Evolutionary conservation across 1,140 invertebrate species (phyloP).

Genomic region (Metaphire vulgaris): DNA sequence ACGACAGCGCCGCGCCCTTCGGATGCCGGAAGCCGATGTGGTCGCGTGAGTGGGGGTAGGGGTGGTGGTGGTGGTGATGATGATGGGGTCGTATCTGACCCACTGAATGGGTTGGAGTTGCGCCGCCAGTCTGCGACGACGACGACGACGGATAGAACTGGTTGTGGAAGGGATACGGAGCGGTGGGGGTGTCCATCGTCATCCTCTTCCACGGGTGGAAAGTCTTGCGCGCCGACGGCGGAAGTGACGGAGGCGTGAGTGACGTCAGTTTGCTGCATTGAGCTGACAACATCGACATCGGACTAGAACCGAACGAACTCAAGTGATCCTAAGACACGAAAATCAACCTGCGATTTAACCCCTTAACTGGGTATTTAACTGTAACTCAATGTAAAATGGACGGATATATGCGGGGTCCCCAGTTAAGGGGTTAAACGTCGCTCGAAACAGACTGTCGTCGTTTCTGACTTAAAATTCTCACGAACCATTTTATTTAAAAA

Average conservation of each 20-base stretch:
- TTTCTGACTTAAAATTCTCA: too few species aligned
- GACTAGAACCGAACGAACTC: background rate
- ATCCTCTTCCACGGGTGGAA: conserved; percentile 21
- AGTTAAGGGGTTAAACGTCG: too few species aligned
- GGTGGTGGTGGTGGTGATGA: too few species aligned
- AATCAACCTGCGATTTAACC: too few species aligned
- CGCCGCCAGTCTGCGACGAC: background rate
- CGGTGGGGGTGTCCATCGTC: background rate
- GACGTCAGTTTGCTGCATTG: conserved; percentile 12
- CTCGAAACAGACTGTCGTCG: too few species aligned
- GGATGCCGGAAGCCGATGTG: background rate
- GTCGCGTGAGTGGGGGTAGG: too few species aligned
- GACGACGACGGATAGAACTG: background rate
- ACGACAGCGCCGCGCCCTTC: background rate
- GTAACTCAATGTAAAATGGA: too few species aligned
- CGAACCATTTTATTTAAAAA: too few species aligned
- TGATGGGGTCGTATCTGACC: too few species aligned
- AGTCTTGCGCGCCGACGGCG: background rate
- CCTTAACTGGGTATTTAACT: too few species aligned
- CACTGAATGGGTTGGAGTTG: background rate
- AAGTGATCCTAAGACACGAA: background rate
- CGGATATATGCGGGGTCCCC: too few species aligned
- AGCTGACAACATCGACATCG: conserved; percentile 15
- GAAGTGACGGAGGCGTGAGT: background rate
- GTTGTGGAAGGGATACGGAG: too few species aligned